Conservation (phyloP, 2,888 invertebrate species). For the Melitaea athalia region DNA sequence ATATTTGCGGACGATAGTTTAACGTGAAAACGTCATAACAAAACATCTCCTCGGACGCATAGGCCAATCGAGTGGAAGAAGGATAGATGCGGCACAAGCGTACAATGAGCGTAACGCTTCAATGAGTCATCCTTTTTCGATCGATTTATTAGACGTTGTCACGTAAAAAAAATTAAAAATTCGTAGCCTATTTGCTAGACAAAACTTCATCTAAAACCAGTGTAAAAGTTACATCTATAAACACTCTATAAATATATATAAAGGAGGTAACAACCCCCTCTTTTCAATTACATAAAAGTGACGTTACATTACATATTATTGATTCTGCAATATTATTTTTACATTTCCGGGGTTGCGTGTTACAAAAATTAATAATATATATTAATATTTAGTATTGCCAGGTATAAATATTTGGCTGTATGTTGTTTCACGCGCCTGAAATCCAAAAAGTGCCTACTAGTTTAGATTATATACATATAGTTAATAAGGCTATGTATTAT, state of each 20-base stretch:
- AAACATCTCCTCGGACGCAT: too few relatives aligned
- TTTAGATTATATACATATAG: slow-evolving; percentile 49
- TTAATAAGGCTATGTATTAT: slow-evolving; percentile 41
- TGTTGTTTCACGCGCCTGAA: slow-evolving; percentile 37
- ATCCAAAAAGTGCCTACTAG: slow-evolving; percentile 69
- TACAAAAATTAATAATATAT: background rate
- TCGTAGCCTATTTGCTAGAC: too few relatives aligned
- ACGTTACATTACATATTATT: background rate
- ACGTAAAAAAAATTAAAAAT: too few relatives aligned
- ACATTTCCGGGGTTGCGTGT: slow-evolving; percentile 6
- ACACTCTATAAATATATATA: background rate
- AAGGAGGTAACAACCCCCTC: background rate
- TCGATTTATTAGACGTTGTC: too few relatives aligned
- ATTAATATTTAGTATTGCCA: slow-evolving; percentile 8
- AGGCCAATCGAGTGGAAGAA: too few relatives aligned
- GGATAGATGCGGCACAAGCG: too few relatives aligned
- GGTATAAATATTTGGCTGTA: slow-evolving; percentile 24
- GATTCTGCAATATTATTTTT: background rate
- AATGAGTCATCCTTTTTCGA: too few relatives aligned
- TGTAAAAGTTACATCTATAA: too few relatives aligned
- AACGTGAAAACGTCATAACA: too few relatives aligned
- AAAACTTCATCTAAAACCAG: too few relatives aligned
- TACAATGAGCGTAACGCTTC: too few relatives aligned
- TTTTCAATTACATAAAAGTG: background rate
- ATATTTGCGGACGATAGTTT: too few relatives aligned